Base-by-base conservation (phyloP, 1,140 invertebrate species). In the Drosophila azteca region DNA sequence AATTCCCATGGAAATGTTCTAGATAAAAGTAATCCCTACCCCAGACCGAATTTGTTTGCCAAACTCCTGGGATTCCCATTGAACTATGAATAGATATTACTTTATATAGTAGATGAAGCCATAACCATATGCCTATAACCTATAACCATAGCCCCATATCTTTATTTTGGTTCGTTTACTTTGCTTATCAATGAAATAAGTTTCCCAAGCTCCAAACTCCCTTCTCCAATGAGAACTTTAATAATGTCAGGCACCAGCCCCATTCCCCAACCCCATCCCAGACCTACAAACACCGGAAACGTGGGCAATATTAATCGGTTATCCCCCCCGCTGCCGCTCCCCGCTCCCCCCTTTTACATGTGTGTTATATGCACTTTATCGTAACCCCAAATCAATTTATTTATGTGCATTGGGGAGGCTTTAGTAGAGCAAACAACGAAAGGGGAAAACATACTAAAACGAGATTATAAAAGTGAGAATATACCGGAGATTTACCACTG, bases 361-460 rank as follows among this genome's bases (percentile, higher is more conserved):
- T 49, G 43, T 67, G 35, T 50, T 62, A 52, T 57, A 62, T 78
- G 82, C 82, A 78, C 68, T 85, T 76, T 82, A 87, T 82, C 82
- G 51, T 59, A 59, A 45, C 41, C 64, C 74, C 65, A 79, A 78
- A 87, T 85, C 82, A 82, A 87, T 87, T 83, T 77, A 82, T 78
- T 82, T 84, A 84, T 77, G 64, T 68, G 45, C 71, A 45, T 35
- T 57, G 50, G 64, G 1, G n/a, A 51, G 58, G 60, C 65, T 67
- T 66, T 53, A 50, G 61, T 65, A 54, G 53, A 44, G 71, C 61
- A 58, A 41, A 43, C 70, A 45, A 20, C 31, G 31, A 35, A 35
- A 35, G 9, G 31, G 31, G 17, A 35, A 35, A 35, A 35, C 9
- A 35, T 59, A 64, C 60, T 65, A 39, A 13, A 13, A 39, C 11